A percentile compares a stretch with the other conserved stretches of the same genome.
Evolutionary conservation across 2,113 vertebrate genomes (phyloP).

Genomic region (Gavialis gangeticus): DNA sequence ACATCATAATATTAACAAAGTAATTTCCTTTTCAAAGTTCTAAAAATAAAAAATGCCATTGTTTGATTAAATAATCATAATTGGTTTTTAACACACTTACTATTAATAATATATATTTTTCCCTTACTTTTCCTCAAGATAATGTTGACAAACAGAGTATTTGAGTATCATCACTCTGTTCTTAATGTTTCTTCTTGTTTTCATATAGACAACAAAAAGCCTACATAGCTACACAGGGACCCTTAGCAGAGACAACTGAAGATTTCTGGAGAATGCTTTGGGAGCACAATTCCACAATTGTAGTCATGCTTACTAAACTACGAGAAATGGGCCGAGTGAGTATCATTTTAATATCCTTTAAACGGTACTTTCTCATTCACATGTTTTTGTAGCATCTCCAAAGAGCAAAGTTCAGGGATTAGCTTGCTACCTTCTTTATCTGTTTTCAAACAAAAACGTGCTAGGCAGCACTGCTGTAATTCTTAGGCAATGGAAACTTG

Average conservation of each 20-base stretch:
- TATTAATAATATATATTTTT: slow-evolving; percentile 27
- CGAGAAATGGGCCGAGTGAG: slow-evolving; percentile 98
- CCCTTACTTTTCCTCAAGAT: neutral
- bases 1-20: slow-evolving; percentile 72
- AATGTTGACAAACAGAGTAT: slow-evolving; percentile 38
- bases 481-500: neutral
- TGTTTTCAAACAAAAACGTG: neutral
- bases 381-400: neutral
- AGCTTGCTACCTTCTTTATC: neutral
- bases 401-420: neutral
- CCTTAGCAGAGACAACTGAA: slow-evolving; percentile 98
- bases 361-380: neutral
- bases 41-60: slow-evolving; percentile 41
- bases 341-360: neutral
- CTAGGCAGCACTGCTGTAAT: neutral
- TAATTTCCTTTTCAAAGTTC: slow-evolving; percentile 54
- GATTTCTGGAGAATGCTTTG: slow-evolving; percentile 99
- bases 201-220: slow-evolving; percentile 93
- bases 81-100: slow-evolving; percentile 39
- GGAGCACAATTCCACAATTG: slow-evolving; percentile 99
- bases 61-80: slow-evolving; percentile 65
- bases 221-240: slow-evolving; percentile 98
- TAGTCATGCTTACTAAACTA: slow-evolving; percentile 99
- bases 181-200: slow-evolving; percentile 7
- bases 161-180: neutral